phyloP scores from a whole-genome alignment of 2,888 invertebrate species.

The Laothoe populi region DNA sequence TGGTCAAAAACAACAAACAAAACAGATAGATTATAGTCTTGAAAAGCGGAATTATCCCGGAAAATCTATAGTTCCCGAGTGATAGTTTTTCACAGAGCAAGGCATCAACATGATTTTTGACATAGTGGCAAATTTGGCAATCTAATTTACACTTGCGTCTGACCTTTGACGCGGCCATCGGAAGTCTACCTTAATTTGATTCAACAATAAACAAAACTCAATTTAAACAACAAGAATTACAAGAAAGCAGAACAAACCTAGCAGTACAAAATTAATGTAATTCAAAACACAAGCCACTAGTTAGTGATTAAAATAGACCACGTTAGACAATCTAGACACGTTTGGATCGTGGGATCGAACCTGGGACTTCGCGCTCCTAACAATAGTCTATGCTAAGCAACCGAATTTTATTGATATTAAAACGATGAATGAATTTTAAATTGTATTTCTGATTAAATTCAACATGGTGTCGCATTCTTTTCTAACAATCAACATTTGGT shows the following conservation, averaged over 20 bases:
- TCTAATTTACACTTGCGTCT: too few species aligned
- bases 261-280: slow-evolving; percentile 37
- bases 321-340: slow-evolving; percentile 20
- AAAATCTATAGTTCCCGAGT: too few species aligned
- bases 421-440: slow-evolving; percentile 6
- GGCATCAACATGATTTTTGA: too few species aligned
- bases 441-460: neutral
- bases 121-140: too few species aligned
- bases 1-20: too few species aligned
- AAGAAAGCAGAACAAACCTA: slow-evolving; percentile 26
- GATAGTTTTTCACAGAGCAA: too few species aligned
- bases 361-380: slow-evolving; percentile 1
- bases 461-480: neutral
- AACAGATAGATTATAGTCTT: too few species aligned
- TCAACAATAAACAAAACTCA: too few species aligned
- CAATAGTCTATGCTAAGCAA: slow-evolving; percentile 12
- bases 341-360: slow-evolving; percentile 17
- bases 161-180: too few species aligned
- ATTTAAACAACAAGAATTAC: neutral
- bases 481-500: neutral
- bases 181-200: too few species aligned
- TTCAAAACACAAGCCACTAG: slow-evolving; percentile 37
- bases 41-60: too few species aligned
- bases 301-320: slow-evolving; percentile 17
- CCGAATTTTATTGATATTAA: slow-evolving; percentile 16